Evolutionary conservation across 2,888 invertebrate genomes (phyloP), one percentile per base, ranked within the genome.

Genomic region (Pyrocoelia pectoralis): DNA sequence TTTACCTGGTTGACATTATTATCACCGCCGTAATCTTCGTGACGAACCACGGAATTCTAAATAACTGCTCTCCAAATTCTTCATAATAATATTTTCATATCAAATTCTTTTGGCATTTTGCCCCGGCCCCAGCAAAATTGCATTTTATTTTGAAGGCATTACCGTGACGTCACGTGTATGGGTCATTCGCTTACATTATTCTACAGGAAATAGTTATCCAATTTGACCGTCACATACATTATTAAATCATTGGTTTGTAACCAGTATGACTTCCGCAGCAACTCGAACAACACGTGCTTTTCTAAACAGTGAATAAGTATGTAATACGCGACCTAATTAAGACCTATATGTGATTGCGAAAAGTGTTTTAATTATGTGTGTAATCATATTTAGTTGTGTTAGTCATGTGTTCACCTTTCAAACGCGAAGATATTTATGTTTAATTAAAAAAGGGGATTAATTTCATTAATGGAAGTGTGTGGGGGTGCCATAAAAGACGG

Each of bases 181-280:
- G 58, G 58, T 53, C 63, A 58, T 59, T 58, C 58, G 55, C 58
- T 51, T 63, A 41, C 28, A n/a, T 63, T 63, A 40, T 50, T 24
- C 24, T 6, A 43, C 55, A 63, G 63, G 63, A 59, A 63, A 59
- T 63, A 63, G 50, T 63, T 59, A 55, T 58, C 50, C 55, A 63
- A 58, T 63, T 63, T 59, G 63, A 63, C 63, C 41, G 63, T 51
- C 58, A 51, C 17, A 46, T 46, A 17, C n/a, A n/a, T n/a, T 56
- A 63, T 57, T 53, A 63, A 52, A 51, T 49, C 58, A 54, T 57
- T 51, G 58, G 54, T 55, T 55, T 51, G 41, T 58, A 58, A 58
- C 58, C 63, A 55, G 63, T 63, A 58, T 41, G 43, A 50, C 63
- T 59, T 56, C 58, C 58, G 58, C 50, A 28, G 58, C 51, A 33